Evolutionary conservation across 2,888 invertebrate genomes (phyloP), one percentile per base, ranked within the genome.

Genomic region (Mythimna vitellina): DNA sequence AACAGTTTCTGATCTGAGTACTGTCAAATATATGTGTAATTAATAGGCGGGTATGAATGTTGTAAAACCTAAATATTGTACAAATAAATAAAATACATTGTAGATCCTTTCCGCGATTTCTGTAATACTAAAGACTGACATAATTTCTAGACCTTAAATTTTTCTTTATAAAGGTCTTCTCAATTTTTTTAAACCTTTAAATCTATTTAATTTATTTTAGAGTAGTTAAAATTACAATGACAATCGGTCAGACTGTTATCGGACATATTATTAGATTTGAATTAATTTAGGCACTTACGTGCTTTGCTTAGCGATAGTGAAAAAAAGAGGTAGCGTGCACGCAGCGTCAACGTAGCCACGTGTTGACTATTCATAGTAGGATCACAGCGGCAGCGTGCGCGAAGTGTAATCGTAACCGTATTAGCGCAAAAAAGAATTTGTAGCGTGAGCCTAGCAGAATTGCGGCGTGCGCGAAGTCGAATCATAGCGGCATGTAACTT

Each of bases 101-200:
- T 53, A 51, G n/a, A n/a, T 46, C 22, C 17, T 54, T 51, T 58
- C 17, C 54, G 9, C 46, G 17, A 12, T 80, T 64, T 66, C 66
- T 69, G 22, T 66, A 57, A 78, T 20, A 53, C 42, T 80, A 9
- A 80, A 80, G 66, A 80, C 80, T 80, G 80, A 65, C 20, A 22
- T 42, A 38, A 35, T 6, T 60, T 12, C 10, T 51, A 56, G 2
- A 54, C 9, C 25, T 58, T 49, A 29, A 70, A 46, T 32, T 38
- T 3, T 46, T 57, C 5, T 14, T 49, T n/a, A n/a, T 32, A 63
- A 12, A 46, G 9, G 32, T 69, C 22, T 54, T 8, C 14, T 5
- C 8, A 20, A 29, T 14, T 25, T 14, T 25, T 4, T 56, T 32
- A 9, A 51, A 51, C 20, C 49, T n/a, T 20, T 0, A 17, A 51